Conservation (phyloP, 2,113 vertebrate species). For the Chloropsis cyanopogon region DNA sequence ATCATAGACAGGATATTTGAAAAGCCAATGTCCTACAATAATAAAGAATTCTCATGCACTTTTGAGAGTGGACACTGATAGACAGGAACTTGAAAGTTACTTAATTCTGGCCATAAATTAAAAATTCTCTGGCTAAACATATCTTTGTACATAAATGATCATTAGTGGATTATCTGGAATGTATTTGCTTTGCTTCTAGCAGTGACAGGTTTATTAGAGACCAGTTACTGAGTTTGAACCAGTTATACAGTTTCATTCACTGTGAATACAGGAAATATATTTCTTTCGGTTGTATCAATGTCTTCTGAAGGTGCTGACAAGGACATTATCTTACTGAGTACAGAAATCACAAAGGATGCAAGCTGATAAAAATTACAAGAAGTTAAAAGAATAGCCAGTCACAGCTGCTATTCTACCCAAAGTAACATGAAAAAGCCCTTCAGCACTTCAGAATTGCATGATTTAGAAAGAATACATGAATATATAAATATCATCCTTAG, state of each 20-base stretch:
- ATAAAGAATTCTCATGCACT: not conserved
- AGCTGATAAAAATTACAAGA: conserved; percentile 20
- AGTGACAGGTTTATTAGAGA: not conserved
- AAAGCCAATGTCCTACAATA: not conserved
- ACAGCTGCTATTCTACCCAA: not conserved
- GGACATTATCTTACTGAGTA: not conserved
- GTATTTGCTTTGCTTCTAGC: not conserved
- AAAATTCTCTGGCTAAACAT: not conserved
- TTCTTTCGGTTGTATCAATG: not conserved
- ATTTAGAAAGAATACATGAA: not conserved
- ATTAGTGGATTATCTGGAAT: not conserved
- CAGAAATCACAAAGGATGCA: not conserved
- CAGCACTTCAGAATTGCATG: not conserved
- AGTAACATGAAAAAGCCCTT: not conserved
- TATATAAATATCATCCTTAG: not conserved
- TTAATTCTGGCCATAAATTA: not conserved
- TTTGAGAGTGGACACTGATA: not conserved
- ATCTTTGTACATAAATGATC: not conserved
- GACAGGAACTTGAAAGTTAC: not conserved
- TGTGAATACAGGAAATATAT: not conserved
- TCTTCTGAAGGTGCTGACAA: conserved; percentile 17
- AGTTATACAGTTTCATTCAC: not conserved
- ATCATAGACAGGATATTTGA: not conserved
- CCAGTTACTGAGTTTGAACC: not conserved
- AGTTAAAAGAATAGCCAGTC: not conserved